These are phyloP conservation scores for Hylaeus anthracinus DNA, from an alignment of 1,140 invertebrate species.

Conservation along the genomic window DNA sequence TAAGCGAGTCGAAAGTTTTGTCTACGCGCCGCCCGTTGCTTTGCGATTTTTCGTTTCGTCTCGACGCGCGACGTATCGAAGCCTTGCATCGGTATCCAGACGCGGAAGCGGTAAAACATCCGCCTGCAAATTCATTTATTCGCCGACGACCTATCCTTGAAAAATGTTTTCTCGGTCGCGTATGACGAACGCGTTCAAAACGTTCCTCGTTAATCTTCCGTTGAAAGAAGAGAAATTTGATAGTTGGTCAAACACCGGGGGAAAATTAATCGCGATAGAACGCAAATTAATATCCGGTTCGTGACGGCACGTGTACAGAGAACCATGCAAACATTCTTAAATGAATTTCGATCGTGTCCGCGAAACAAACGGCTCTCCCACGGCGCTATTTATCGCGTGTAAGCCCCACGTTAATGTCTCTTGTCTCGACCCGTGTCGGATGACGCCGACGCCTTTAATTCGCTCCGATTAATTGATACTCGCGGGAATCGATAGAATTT, in stretches of 20 bases:
- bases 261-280: constrained; percentile 55
- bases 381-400: background rate
- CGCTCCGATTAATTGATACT: background rate
- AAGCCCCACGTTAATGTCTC: background rate
- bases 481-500: background rate
- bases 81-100: too few relatives aligned
- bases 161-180: background rate
- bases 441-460: background rate
- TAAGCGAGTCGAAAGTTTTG: constrained; percentile 77
- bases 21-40: too few relatives aligned
- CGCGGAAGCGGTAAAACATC: too few relatives aligned
- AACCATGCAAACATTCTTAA: constrained; percentile 43
- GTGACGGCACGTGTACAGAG: constrained; percentile 53
- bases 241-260: constrained; percentile 55
- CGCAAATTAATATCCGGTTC: constrained; percentile 66
- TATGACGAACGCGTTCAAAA: background rate
- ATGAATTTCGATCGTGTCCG: constrained; percentile 61
- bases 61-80: too few relatives aligned
- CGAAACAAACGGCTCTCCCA: constrained; percentile 3
- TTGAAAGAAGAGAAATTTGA: constrained; percentile 46
- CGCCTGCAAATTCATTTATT: too few relatives aligned
- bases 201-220: background rate
- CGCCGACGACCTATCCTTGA: too few relatives aligned
- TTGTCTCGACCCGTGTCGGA: background rate
- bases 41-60: background rate